Base-by-base conservation (phyloP, 1,140 invertebrate genomes). In the Hesperophylax magnus region DNA sequence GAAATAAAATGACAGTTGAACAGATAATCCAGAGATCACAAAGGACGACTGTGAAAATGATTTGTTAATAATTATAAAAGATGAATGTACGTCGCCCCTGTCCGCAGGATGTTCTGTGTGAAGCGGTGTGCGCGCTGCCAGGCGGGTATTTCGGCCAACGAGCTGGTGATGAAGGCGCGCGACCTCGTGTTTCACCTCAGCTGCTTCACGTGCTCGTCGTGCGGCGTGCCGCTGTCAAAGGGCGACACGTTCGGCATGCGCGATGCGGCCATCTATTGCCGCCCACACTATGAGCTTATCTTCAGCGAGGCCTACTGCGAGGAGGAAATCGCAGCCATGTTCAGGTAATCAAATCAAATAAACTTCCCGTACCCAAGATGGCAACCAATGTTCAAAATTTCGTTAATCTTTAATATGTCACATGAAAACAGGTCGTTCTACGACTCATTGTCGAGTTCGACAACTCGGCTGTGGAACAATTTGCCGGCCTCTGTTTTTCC, bases 171-270 rank as follows among this genome's bases (percentile, higher is more conserved):
- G 97, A 89, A 96, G 81, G 97, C 96, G 0, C 89, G 95, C 34
- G 96, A 97, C 83, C 91, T 95, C 84, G 96, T 98, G 61, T 98
- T 96, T 88, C 97, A 98, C 88, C 91, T 97, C 67, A 93, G 95
- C 79, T 98, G 97, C 90, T 98, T 98, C 91, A 94, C 94, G 2
- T 98, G 97, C 87, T 93, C 94, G 20, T 93, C 95, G 71, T 98
- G 97, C 89, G 94, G 95, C 74, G 91, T 92, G 15, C 91, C 93
- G 27, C 88, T 96, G 53, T 93, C 94, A 79, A 95, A 95, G 87
- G 95, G 97, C 34, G 97, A 98, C 87, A 95, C 97, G 84, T 98
- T 97, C 88, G 96, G 97, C 17, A 95, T 97, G 91, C 91, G 94
- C 78, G 93, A 94, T 84, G 93, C 93, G 24, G 90, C 95, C n/a